Base-by-base conservation (phyloP, 2,113 vertebrate species). In the Antigone vipio region DNA sequence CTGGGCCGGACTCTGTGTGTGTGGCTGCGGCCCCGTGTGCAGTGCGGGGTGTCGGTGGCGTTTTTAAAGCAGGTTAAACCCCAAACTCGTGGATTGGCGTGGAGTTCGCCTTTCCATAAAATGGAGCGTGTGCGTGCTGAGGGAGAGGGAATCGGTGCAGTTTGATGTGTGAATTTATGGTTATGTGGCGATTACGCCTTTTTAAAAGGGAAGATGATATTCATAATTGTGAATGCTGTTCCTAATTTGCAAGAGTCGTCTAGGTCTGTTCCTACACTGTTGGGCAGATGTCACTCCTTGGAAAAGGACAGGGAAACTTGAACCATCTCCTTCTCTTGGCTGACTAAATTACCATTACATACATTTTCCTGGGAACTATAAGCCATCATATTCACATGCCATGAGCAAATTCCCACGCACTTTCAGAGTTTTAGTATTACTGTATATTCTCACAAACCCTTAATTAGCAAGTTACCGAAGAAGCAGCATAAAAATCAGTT, bases 301-400 rank as follows among this genome's bases (percentile, higher is more conserved):
- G 74, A 87, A 91, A 40, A 91, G 56, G 73, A 80, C 44, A 60
- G 79, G 86, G 83, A 95, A 96, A 96, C 62, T 91, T 81, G 60
- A 96, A 89, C 63, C 24, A 58, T 80, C 66, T 56, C 58, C 29
- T 91, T 62, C 69, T 74, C 62, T 93, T 97, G 94, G 91, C 93
- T 76, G 47, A 59, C 55, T 95, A 47, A 82, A 72, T 89, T 92
- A 45, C 71, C 62, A 88, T 97, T 96, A 93, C 94, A 69, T 91
- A 42, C 77, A 85, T 96, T 97, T 97, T 96, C 94, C 89, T 97
- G 92, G 75, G 93, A 96, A 72, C 77, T 85, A 4, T 82, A 73
- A 75, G 67, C 78, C 63, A 52, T 85, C 34, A 22, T 59, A 81
- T 32, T 95, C 73, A 78, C 19, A 93, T 95, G 91, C 92, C 85